Evolutionary conservation across 2,888 invertebrate genomes (phyloP).

Genomic region (Aphidius colemani): DNA sequence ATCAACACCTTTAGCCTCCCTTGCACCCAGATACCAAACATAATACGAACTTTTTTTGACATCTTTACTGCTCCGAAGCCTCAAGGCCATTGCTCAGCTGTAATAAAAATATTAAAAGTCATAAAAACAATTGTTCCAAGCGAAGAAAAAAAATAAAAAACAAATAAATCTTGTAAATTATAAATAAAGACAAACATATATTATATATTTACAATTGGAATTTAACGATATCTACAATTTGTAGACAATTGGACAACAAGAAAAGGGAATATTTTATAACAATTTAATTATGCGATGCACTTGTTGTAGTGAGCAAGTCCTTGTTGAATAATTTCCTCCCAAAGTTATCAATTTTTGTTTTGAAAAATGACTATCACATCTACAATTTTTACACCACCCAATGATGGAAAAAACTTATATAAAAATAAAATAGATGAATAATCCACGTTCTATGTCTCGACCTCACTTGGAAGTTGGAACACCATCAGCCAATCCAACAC

Average conservation of each 20-base stretch:
- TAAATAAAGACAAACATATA: not conserved
- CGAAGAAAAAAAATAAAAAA: not conserved
- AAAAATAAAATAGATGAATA: not conserved
- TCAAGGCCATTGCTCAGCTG: constrained; percentile 72
- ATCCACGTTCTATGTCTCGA: not conserved
- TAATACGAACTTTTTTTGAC: constrained; percentile 90
- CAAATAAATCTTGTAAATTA: not conserved
- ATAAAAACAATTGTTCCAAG: constrained; percentile 6
- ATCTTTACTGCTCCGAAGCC: constrained; percentile 74
- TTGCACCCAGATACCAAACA: constrained; percentile 94
- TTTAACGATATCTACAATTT: too few relatives aligned
- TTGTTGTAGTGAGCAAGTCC: not conserved
- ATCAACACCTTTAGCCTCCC: constrained; percentile 89
- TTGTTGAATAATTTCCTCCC: not conserved
- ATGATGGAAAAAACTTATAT: not conserved
- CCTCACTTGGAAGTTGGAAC: constrained; percentile 6
- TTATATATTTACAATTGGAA: too few relatives aligned
- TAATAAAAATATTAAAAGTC: constrained; percentile 13
- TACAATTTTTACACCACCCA: not conserved
- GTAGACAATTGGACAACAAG: too few relatives aligned
- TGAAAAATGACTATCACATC: not conserved
- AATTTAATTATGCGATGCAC: too few relatives aligned
- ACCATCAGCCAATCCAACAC: constrained; percentile 15
- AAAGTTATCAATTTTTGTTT: not conserved
- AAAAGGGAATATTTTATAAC: not conserved